Conservation (phyloP, 2,113 vertebrate species). For the Balaeniceps rex region DNA sequence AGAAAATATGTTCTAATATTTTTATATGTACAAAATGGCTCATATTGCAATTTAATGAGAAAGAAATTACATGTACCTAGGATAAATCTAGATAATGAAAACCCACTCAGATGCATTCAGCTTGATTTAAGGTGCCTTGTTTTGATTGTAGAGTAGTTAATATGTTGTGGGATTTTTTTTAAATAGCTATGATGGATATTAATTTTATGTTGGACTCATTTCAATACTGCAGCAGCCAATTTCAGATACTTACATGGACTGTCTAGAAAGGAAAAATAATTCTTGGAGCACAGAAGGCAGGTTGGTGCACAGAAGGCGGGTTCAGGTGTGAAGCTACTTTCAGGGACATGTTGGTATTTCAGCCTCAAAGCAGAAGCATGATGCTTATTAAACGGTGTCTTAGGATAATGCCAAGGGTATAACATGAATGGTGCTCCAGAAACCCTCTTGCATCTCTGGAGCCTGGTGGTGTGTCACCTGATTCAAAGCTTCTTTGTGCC, state of each 20-base stretch:
- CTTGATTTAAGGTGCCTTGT: constrained; percentile 4
- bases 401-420: background rate
- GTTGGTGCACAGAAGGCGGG: background rate
- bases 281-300: background rate
- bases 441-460: background rate
- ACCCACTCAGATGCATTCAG: background rate
- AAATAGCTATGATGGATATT: background rate
- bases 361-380: background rate
- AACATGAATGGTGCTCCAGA: background rate
- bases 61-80: background rate
- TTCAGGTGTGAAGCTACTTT: background rate
- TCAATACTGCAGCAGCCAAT: background rate
- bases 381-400: background rate
- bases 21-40: background rate
- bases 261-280: background rate
- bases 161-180: background rate
- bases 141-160: background rate
- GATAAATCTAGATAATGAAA: constrained; percentile 18
- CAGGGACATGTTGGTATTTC: background rate
- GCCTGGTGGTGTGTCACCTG: background rate
- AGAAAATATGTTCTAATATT: constrained; percentile 48
- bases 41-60: background rate
- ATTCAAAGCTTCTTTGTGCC: background rate
- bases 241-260: background rate
- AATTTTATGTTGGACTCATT: background rate